Evolutionary conservation across 2,113 vertebrate species (phyloP).

Genomic region (Columba janthina): DNA sequence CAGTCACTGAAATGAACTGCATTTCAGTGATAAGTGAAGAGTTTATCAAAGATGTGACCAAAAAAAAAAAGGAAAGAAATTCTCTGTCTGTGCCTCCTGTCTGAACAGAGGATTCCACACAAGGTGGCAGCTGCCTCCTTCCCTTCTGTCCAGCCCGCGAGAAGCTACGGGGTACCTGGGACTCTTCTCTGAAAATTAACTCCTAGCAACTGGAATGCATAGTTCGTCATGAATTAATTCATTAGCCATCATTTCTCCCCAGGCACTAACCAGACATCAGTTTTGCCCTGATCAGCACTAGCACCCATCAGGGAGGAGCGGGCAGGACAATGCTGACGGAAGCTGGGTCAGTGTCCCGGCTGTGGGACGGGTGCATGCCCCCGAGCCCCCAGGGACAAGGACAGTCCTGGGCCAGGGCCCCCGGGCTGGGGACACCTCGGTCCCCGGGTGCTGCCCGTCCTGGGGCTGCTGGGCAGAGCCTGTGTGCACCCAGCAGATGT

Average conservation of each 20-base stretch:
- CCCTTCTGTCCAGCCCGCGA: background rate
- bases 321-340: background rate
- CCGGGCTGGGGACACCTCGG: too few relatives aligned
- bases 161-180: background rate
- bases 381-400: background rate
- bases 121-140: slow-evolving; percentile 54
- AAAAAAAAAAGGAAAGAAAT: background rate
- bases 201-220: background rate
- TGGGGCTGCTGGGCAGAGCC: background rate
- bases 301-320: background rate
- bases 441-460: background rate
- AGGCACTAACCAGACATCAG: background rate
- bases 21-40: rapidly evolving
- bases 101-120: background rate
- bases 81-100: background rate
- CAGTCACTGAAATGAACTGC: background rate
- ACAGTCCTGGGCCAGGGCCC: background rate
- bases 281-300: rapidly evolving
- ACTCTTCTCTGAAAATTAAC: background rate
- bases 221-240: background rate
- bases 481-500: background rate
- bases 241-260: rapidly evolving
- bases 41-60: rapidly evolving
- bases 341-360: background rate
- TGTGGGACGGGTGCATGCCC: background rate